These are phyloP conservation scores for Patella vulgata DNA, from an alignment of 1,140 invertebrate species.

Conservation along the genomic window DNA sequence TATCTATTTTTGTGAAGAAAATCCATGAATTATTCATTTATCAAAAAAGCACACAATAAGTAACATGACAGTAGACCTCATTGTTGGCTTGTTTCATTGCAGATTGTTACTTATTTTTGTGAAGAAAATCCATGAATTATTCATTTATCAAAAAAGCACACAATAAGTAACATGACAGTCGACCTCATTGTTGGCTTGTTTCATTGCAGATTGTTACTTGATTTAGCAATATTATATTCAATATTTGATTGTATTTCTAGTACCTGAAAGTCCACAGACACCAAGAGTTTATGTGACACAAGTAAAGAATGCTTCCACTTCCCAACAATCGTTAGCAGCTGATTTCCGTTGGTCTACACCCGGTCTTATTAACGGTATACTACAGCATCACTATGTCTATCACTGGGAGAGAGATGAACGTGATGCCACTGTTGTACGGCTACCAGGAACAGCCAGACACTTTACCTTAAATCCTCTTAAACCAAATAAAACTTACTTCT, in stretches of 20 bases:
- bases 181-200: too few relatives aligned
- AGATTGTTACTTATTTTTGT: too few relatives aligned
- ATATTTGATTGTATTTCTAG: too few relatives aligned
- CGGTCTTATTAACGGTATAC: constrained; percentile 76
- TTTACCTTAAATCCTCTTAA: constrained; percentile 72
- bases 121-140: neutral
- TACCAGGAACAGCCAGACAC: constrained; percentile 66
- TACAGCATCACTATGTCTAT: constrained; percentile 77
- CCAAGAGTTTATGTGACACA: constrained; percentile 77
- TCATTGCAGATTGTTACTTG: too few relatives aligned
- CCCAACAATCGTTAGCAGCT: constrained; percentile 61
- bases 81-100: too few relatives aligned
- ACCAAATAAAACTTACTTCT: constrained; percentile 77
- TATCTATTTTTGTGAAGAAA: too few relatives aligned
- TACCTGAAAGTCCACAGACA: constrained; percentile 77
- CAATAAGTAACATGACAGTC: too few relatives aligned
- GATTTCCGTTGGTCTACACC: constrained; percentile 81
- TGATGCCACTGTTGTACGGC: constrained; percentile 41
- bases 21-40: too few relatives aligned
- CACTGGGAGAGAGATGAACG: constrained; percentile 57
- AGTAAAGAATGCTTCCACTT: constrained; percentile 46
- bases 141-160: too few relatives aligned
- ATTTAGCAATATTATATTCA: too few relatives aligned
- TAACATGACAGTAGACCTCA: too few relatives aligned
- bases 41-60: too few relatives aligned